Evolutionary conservation across 1,140 invertebrate genomes (phyloP).

Genomic region (Halesus radiatus): DNA sequence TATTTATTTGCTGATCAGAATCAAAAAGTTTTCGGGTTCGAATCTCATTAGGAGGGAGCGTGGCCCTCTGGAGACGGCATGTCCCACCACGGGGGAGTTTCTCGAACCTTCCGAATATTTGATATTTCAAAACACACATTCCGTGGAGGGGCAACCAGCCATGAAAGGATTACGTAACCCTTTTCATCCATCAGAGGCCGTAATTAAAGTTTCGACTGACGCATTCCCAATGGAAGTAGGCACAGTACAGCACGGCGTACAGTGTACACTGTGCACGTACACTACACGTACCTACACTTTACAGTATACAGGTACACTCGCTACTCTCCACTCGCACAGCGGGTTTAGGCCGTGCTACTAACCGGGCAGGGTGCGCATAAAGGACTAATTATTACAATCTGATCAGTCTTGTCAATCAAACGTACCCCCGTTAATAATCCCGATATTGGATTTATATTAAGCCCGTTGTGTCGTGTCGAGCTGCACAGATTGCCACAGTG

Average conservation of each 20-base stretch:
- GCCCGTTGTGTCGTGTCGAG: not conserved
- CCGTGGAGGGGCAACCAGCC: conserved; percentile 46
- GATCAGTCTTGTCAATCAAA: conserved; percentile 56
- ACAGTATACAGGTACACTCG: too few species aligned
- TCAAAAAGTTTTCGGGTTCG: conserved; percentile 56
- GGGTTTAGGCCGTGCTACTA: too few species aligned
- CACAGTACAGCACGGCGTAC: not conserved
- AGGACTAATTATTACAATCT: conserved; percentile 56
- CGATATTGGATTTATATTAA: conserved; percentile 50
- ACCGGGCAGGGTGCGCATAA: conserved; percentile 28
- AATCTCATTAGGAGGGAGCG: conserved; percentile 49
- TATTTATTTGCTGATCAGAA: conserved; percentile 46
- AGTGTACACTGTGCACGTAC: too few species aligned
- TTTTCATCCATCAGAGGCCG: conserved; percentile 55
- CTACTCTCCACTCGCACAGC: too few species aligned
- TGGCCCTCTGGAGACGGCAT: conserved; percentile 9
- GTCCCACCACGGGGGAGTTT: conserved; percentile 19
- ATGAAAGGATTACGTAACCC: conserved; percentile 55
- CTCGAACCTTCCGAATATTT: conserved; percentile 52
- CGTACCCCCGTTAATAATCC: conserved; percentile 45
- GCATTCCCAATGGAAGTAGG: conserved; percentile 42
- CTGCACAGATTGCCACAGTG: conserved; percentile 29
- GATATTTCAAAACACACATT: conserved; percentile 57
- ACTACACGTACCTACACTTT: too few species aligned
- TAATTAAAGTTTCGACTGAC: conserved; percentile 56